Evolutionary conservation across 2,113 vertebrate genomes (phyloP).

Genomic region (Paradoxurus hermaphroditus): DNA sequence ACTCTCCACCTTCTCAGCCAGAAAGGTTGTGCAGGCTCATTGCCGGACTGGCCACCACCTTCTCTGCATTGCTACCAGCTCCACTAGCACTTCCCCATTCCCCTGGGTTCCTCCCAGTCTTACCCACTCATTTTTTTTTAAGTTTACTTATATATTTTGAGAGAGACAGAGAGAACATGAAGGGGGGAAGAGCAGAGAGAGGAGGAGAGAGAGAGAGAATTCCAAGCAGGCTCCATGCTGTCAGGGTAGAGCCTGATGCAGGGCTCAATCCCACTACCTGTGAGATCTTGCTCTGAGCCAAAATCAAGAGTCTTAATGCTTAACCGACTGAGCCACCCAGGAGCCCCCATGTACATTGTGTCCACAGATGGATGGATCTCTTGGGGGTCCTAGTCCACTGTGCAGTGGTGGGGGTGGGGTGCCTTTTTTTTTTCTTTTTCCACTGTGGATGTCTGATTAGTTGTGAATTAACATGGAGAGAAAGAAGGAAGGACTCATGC

Average conservation of each 20-base stretch:
- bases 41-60: not conserved
- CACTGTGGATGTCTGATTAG: not conserved
- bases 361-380: not conserved
- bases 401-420: not conserved
- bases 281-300: no score
- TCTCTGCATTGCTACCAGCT: not conserved
- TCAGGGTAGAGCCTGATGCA: no score
- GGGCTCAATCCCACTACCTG: no score
- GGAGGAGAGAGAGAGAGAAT: no score
- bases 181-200: no score
- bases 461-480: not conserved
- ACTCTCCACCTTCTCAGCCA: not conserved
- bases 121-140: no score
- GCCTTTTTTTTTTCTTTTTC: not conserved
- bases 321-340: no score
- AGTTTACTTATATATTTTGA: no score
- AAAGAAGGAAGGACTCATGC: not conserved
- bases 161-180: no score
- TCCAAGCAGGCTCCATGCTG: no score
- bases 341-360: no score
- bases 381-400: not conserved
- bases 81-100: not conserved
- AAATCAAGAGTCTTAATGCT: no score
- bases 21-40: not conserved
- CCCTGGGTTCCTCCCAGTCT: not conserved